A percentile compares a stretch with the other conserved stretches of the same genome.
phyloP scores from a whole-genome alignment of 2,113 vertebrate species.

The Oceanites oceanicus region DNA sequence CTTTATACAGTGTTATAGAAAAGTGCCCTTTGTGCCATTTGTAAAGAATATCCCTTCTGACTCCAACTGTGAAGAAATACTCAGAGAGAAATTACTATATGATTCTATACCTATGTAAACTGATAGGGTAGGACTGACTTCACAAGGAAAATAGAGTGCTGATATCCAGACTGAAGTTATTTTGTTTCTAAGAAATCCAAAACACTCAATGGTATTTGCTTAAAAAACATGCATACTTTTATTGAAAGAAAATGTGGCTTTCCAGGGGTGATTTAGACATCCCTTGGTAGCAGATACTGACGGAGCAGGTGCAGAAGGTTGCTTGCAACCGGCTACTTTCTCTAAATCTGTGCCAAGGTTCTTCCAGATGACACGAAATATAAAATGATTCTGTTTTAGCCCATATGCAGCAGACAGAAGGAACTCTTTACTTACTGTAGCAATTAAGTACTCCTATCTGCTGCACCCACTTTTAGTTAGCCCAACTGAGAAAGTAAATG shows the following conservation, averaged over 20 bases:
- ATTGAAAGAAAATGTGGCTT: background rate
- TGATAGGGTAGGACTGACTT: background rate
- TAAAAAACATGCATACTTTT: background rate
- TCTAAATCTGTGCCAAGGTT: background rate
- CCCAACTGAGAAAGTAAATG: background rate
- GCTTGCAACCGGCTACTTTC: background rate
- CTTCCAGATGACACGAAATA: background rate
- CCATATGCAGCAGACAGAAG: background rate
- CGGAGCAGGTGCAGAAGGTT: background rate
- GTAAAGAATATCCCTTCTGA: background rate
- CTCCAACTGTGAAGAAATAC: background rate
- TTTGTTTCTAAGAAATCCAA: background rate
- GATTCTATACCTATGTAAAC: background rate
- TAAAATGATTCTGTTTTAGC: background rate
- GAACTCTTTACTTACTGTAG: background rate
- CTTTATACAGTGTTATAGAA: background rate
- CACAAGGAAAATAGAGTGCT: background rate
- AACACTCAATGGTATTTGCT: background rate
- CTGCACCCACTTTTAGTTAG: background rate
- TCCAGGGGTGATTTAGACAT: background rate
- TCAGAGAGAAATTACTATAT: background rate
- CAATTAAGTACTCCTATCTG: background rate
- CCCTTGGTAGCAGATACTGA: background rate
- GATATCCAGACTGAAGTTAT: background rate
- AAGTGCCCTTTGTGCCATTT: background rate